Base-by-base conservation (phyloP, 1,140 invertebrate genomes). In the Calephelis nemesis region DNA sequence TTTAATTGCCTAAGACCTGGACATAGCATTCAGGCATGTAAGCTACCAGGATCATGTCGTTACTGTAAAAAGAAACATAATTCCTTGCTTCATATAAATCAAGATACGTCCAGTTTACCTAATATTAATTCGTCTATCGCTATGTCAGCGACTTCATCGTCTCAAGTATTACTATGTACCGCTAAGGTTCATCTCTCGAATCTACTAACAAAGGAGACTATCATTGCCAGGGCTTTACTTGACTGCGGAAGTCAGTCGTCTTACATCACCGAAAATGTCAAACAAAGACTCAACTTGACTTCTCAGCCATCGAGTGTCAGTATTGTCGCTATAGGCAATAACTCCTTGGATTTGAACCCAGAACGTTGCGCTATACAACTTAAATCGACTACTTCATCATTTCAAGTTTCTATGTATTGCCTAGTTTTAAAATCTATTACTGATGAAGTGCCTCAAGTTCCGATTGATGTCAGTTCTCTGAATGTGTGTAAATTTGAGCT, bases 1-100 rank as follows among this genome's bases (percentile, higher is more conserved):
- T 6, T 45, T 12, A 70, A 70, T 45, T 70, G 68, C 19, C 49
- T 70, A 42, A 50, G 68, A 45, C 42, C 13, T 12, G 68, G 68
- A 9, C 68, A 70, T 58, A 15, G 30, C 58, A 7, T 54, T 4
- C 15, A 42, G 9, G 13, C n/a, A 9, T 70, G 68, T 19, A 7
- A 13, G 6, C 47, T 52, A 3, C 63, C 13, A 6, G 63, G 63
- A 5, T 47, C 45, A 39, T 65, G 63, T 50, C 63, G 63, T 48
- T 47, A n/a, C 5, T 65, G 63, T n/a, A 47, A 19, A 48, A 65
- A 65, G 47, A 42, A 45, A 50, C 47, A 65, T 8, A 65, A 65
- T n/a, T 49, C 63, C 9, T 4, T 63, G n/a, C n/a, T 63, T 7
- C 62, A 63, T n/a, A 63, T 47, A 3, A 47, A 47, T 15, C 62